A percentile compares a stretch with the other conserved stretches of the same genome.
Evolutionary conservation across 2,888 invertebrate species (phyloP).

Genomic region (Camptogramma bilineatum): DNA sequence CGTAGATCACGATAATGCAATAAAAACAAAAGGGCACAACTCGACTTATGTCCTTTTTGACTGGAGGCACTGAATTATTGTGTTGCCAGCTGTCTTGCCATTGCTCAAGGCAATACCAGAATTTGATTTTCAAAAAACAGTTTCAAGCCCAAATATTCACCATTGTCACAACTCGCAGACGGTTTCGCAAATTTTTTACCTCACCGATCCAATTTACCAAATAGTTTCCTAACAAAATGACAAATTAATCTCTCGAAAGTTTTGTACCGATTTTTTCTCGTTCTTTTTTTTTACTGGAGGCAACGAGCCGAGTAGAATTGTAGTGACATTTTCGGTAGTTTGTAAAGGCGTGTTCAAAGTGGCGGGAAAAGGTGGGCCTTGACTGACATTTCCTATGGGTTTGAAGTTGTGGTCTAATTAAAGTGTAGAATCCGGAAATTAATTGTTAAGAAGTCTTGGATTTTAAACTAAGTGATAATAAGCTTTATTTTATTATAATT

Average conservation of each 20-base stretch:
- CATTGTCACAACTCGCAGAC: conserved; percentile 42
- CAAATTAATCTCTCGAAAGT: conserved; percentile 83
- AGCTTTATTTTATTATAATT: background rate
- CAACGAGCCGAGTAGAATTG: conserved; percentile 74
- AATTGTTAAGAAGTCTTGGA: background rate
- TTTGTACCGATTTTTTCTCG: conserved; percentile 50
- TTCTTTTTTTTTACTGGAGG: conserved; percentile 63
- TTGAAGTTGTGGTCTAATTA: conserved; percentile 23
- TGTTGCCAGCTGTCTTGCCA: too few relatives aligned
- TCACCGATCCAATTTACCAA: conserved; percentile 53
- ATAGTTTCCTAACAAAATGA: conserved; percentile 78
- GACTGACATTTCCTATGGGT: conserved; percentile 35
- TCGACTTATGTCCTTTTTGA: too few relatives aligned
- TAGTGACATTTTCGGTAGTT: conserved; percentile 77
- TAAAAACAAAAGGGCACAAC: too few relatives aligned
- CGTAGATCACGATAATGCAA: too few relatives aligned
- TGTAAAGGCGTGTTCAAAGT: conserved; percentile 60
- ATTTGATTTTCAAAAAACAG: conserved; percentile 24
- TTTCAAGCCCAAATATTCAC: conserved; percentile 31
- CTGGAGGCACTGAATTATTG: too few relatives aligned
- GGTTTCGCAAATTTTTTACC: conserved; percentile 50
- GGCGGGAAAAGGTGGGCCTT: conserved; percentile 33
- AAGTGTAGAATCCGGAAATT: conserved; percentile 5
- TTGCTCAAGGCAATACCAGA: conserved; percentile 13
- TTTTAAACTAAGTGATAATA: background rate